Percentiles rank a stretch among this genome's conserved stretches.
These are phyloP conservation scores for Alsophila aescularia DNA, from an alignment of 2,888 invertebrate species.

Conservation along the genomic window DNA sequence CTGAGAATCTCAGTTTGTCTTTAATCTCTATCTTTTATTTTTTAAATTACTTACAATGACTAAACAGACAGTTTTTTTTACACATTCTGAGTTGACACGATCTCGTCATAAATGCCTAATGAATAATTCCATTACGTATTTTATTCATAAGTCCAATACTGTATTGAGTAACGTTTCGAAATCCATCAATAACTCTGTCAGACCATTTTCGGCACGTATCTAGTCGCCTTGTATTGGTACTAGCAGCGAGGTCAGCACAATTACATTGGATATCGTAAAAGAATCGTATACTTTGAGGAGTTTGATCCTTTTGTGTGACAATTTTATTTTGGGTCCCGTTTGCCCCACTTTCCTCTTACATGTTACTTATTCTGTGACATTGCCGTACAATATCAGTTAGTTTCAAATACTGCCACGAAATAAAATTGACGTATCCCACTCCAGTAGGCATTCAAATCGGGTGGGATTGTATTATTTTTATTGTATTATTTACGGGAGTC, in stretches of 20 bases:
- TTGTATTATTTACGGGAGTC: slow-evolving; percentile 77
- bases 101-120: slow-evolving; percentile 10
- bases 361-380: slow-evolving; percentile 2
- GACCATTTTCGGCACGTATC: slow-evolving; percentile 37
- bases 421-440: slow-evolving; percentile 12
- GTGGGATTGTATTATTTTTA: slow-evolving; percentile 75
- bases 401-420: slow-evolving; percentile 3
- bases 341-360: background rate
- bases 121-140: slow-evolving; percentile 31
- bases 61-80: background rate
- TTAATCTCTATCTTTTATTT: background rate
- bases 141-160: slow-evolving; percentile 20
- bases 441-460: slow-evolving; percentile 63
- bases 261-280: slow-evolving; percentile 50
- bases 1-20: background rate
- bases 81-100: background rate
- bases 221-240: slow-evolving; percentile 47
- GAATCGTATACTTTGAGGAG: slow-evolving; percentile 30
- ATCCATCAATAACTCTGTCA: slow-evolving; percentile 38
- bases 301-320: slow-evolving; percentile 21
- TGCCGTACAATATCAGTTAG: slow-evolving; percentile 10
- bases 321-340: slow-evolving; percentile 1
- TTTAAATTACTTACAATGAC: background rate
- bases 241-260: slow-evolving; percentile 49
- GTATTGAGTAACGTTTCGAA: slow-evolving; percentile 25